Evolutionary conservation across 2,113 vertebrate genomes (phyloP), one percentile per base, ranked within the genome.

Genomic region (Rhinoderma darwinii): DNA sequence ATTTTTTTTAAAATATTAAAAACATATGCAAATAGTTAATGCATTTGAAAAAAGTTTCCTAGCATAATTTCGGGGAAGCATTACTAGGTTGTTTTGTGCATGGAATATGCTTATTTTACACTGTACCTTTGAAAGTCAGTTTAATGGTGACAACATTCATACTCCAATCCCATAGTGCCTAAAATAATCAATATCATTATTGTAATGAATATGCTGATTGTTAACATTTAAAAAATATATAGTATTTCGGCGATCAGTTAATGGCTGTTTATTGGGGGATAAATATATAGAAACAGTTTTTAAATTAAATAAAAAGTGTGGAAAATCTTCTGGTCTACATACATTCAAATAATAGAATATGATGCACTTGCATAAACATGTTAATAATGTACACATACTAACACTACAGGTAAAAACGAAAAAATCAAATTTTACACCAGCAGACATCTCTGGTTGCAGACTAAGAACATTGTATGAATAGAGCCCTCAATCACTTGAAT

Each of bases 401-500:
- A 96, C 94, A 95, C 92, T 89, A 93, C 91, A 88, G 91, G 91
- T 91, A 88, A 89, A 91, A 92, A 92, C 92, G 92, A 91, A 74
- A 88, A 56, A 87, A 88, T 17, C 82, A 90, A 94, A 94, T 90
- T 92, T 94, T 94, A 94, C 93, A 92, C 80, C 91, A 90, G 50
- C 90, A 89, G 91, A 82, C 91, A 88, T 89, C 91, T 89, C 87
- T 90, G 87, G 90, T 92, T 88, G 91, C 91, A 94, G 93, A 91
- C 93, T 94, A 94, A 93, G 94, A 94, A 93, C 95, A 94, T 94
- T 93, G 94, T 94, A 94, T 93, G 94, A 94, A 95, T 92, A 94
- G 92, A 90, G 91, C 95, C 93, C 93, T 99, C 96, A 97, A 98
- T 99, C 97, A 98, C 92, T 90, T 91, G 92, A 95, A 96, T 96